Conservation (phyloP, 2,113 vertebrate species). For the Acrocephalus arundinaceus region DNA sequence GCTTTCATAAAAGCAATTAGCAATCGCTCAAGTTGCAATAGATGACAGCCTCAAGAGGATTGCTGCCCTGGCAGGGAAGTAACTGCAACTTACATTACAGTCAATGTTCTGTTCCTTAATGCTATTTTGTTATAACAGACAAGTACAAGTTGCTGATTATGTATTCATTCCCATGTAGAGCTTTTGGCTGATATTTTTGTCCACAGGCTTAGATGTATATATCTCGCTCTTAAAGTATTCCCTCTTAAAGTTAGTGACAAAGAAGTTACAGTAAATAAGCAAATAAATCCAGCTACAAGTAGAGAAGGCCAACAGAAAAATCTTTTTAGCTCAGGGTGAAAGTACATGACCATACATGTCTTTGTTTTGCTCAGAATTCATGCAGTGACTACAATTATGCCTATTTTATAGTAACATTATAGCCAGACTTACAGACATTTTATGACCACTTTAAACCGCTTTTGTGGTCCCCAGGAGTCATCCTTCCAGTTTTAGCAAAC, state of each 20-base stretch:
- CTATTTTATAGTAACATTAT: background rate
- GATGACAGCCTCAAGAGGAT: conserved; percentile 26
- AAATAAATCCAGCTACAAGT: background rate
- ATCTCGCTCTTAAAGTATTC: background rate
- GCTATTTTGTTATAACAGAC: background rate
- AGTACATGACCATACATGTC: background rate
- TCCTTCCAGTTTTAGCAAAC: background rate
- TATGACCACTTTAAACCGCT: background rate
- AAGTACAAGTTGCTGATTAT: background rate
- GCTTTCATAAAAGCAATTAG: conserved; percentile 47
- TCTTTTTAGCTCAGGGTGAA: background rate
- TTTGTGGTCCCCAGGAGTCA: background rate
- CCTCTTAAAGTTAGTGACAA: background rate
- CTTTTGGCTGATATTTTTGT: conserved; percentile 13
- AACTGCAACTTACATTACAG: background rate
- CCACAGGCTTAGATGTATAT: background rate
- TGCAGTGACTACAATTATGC: background rate
- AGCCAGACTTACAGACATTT: background rate
- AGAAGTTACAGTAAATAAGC: background rate
- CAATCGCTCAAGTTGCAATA: conserved; percentile 18
- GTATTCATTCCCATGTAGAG: background rate
- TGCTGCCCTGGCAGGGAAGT: conserved; percentile 8
- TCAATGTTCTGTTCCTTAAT: background rate
- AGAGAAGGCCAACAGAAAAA: background rate
- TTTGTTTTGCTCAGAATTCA: background rate